Evolutionary conservation across 2,888 invertebrate genomes (phyloP), one percentile per base, ranked within the genome.

Genomic region (Thyatira batis): DNA sequence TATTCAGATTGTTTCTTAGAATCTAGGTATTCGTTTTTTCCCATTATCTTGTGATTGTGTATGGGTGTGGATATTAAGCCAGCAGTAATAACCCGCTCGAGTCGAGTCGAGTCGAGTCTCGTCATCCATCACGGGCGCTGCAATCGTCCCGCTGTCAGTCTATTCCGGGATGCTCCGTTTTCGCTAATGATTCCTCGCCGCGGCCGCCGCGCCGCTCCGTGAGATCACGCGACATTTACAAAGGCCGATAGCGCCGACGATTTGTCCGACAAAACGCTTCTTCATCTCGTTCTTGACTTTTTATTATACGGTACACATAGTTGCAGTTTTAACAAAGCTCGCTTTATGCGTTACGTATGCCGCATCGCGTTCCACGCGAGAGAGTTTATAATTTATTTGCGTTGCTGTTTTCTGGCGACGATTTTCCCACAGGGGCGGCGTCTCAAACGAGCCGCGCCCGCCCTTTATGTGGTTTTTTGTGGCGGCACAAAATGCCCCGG

Each of bases 401-500:
- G 82, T 84, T 82, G 88, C 89, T 88, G 87, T 90, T 89, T 89
- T 90, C 89, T 89, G 89, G 90, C 89, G 88, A 87, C 90, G 83
- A 89, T 89, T 92, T 92, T 92, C 92, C 92, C 92, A 92, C 92
- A 91, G 89, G 86, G 85, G 85, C 87, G 87, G 86, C 78, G 84
- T 85, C 87, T 89, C 92, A 91, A 92, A 92, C 89, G 90, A 87
- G 84, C 85, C 88, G 85, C 85, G 82, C 84, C 86, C 86, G 89
- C 87, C 92, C 90, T 91, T 91, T 90, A 87, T 90, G 90, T 84
- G 87, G 87, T 85, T 90, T 91, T 92, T 91, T 91, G 89, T 88
- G 84, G 83, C 87, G 80, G 80, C 86, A 89, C 87, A 88, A 88
- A 90, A 92, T 90, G 85, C 89, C 80, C 84, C 85, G 76, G 85